Percentiles rank a stretch among this genome's conserved stretches.
phyloP scores from a whole-genome alignment of 2,888 invertebrate species.

The Noctua pronuba region DNA sequence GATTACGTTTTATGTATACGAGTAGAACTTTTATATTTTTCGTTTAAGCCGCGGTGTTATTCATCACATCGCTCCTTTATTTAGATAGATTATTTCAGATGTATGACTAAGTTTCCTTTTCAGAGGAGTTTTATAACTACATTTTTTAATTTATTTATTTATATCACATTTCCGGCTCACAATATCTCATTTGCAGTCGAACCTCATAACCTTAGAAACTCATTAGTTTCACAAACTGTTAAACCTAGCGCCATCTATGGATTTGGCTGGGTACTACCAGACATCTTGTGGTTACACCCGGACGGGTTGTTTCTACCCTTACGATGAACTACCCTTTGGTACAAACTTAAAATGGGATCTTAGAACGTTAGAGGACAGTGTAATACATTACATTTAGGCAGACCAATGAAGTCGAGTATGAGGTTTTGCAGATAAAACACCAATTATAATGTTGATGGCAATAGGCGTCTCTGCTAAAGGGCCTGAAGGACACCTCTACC shows the following conservation, averaged over 20 bases:
- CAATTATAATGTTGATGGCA: not conserved
- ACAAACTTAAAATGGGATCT: not conserved
- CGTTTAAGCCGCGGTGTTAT: conserved; percentile 16
- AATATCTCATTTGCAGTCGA: not conserved
- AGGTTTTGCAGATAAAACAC: not conserved
- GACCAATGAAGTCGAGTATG: not conserved
- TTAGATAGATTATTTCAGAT: conserved; percentile 9
- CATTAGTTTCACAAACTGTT: not conserved
- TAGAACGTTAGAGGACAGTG: not conserved
- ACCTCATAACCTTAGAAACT: not conserved
- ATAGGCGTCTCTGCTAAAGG: not conserved
- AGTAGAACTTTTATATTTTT: conserved; percentile 45
- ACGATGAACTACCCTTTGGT: not conserved
- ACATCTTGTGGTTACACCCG: not conserved
- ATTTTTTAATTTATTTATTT: not conserved
- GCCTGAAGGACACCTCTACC: not conserved
- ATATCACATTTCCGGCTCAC: not conserved
- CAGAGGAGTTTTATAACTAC: not conserved
- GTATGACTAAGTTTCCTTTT: not conserved
- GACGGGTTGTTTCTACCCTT: conserved; percentile 11
- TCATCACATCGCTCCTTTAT: conserved; percentile 6
- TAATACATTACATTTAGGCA: not conserved
- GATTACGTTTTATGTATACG: conserved; percentile 38
- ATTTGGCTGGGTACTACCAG: conserved; percentile 18
- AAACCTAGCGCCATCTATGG: conserved; percentile 46